Evolutionary conservation across 2,888 invertebrate species (phyloP), one percentile per base, ranked within the genome.

Genomic region (Archips xylosteana): DNA sequence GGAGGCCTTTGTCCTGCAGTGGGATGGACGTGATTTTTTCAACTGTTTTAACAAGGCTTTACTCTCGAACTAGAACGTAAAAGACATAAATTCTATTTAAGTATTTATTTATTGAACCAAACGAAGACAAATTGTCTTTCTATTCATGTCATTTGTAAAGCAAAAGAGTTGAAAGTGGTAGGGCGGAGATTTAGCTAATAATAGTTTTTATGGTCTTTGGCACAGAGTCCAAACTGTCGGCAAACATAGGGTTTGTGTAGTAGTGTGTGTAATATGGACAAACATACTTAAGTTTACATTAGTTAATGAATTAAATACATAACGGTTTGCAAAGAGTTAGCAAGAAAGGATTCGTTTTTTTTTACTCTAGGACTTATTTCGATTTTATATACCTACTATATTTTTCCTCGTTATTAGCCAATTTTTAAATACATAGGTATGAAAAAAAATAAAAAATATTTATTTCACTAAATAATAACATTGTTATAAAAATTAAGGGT

Each of bases 111-210:
- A 15, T 9, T 51, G 54, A 54, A 54, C 2, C 15, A 54, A 54
- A 54, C 62, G 3, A 67, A 72, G 72, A 72, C 62, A 63, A 67
- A 72, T 72, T 23, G 67, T 32, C 5, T 72, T 62, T 67, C 57
- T 34, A 63, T 72, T 72, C 67, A 67, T 72, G 67, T 54, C 9
- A 49, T 49, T 51, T 62, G 66, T 67, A 32, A 72, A 68, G 57
- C 62, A 63, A 67, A 67, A 23, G 63, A 23, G 10, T 23, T 63
- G 15, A 45, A 6, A 63, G 4, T 6, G 45, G 47, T 10, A 59
- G 6, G n/a, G 59, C 9, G 32, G 8, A 32, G 0, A 1, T 47
- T 39, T 42, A 63, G 8, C 13, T 32, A 32, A 42, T 10, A 39
- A 45, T 45, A 13, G 15, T 0, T 32, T 47, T 32, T 45, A 47